These are phyloP conservation scores for Thamnophis sirtalis DNA, from an alignment of 2,113 vertebrate species.

Conservation along the genomic window DNA sequence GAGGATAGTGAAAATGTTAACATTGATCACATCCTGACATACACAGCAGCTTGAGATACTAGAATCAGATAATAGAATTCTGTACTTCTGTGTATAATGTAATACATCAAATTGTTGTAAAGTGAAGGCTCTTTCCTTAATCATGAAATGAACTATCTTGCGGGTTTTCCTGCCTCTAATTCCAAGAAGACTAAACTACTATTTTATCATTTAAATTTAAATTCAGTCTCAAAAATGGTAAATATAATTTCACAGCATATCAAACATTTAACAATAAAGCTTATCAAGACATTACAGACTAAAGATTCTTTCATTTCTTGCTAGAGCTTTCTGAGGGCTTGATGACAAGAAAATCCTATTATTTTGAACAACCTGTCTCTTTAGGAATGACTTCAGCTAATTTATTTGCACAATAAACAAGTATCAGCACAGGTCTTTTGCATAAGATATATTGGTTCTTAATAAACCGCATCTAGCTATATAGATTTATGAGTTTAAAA, in stretches of 20 bases:
- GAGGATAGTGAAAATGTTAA: constrained; percentile 30
- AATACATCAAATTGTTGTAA: constrained; percentile 56
- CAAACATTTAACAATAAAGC: constrained; percentile 58
- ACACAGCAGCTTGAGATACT: constrained; percentile 40
- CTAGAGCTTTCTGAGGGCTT: constrained; percentile 32
- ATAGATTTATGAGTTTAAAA: constrained; percentile 52
- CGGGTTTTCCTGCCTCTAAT: constrained; percentile 34
- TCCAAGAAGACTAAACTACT: constrained; percentile 63
- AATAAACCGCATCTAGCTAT: constrained; percentile 36
- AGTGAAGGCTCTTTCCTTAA: constrained; percentile 52
- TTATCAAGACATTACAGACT: constrained; percentile 55
- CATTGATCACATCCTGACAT: constrained; percentile 30
- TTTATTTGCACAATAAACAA: constrained; percentile 49
- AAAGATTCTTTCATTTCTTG: constrained; percentile 46
- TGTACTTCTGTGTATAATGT: constrained; percentile 52
- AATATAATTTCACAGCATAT: constrained; percentile 56
- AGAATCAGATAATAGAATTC: constrained; percentile 51
- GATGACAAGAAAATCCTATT: constrained; percentile 53
- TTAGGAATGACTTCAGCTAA: constrained; percentile 43
- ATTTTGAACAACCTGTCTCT: constrained; percentile 46
- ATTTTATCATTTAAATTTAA: constrained; percentile 67
- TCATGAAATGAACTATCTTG: constrained; percentile 64
- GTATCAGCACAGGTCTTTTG: constrained; percentile 13
- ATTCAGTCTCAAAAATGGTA: constrained; percentile 49
- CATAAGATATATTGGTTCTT: constrained; percentile 37